Conservation (phyloP, 2,888 invertebrate genomes). For the Chymomyza procnemis region DNA sequence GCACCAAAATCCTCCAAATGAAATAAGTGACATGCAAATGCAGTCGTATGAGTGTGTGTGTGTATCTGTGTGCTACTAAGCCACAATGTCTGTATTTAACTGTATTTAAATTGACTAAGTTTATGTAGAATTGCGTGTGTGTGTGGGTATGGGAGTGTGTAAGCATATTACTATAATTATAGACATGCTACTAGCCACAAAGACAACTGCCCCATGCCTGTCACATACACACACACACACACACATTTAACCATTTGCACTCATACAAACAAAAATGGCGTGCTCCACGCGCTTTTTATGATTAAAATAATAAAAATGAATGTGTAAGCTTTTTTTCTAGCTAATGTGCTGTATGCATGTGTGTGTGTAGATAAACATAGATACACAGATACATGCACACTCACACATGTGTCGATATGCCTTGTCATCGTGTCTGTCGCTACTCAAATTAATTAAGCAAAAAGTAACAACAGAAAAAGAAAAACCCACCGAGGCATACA, state of each 20-base stretch:
- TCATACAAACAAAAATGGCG: neutral
- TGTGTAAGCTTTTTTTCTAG: slow-evolving; percentile 18
- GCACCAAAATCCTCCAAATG: slow-evolving; percentile 49
- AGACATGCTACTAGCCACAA: slow-evolving; percentile 53
- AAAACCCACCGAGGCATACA: slow-evolving; percentile 23
- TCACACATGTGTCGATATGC: slow-evolving; percentile 4
- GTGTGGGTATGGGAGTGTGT: slow-evolving; percentile 28
- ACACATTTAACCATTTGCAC: neutral
- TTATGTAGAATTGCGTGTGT: slow-evolving; percentile 1
- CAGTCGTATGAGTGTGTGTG: slow-evolving; percentile 2
- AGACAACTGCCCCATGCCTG: neutral
- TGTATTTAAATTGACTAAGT: slow-evolving; percentile 42
- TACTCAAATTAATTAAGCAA: slow-evolving; percentile 63
- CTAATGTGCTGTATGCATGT: neutral
- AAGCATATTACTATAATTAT: slow-evolving; percentile 56
- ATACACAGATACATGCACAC: slow-evolving; percentile 13
- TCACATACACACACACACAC: neutral
- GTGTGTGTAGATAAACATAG: slow-evolving; percentile 8
- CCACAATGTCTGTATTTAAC: slow-evolving; percentile 66
- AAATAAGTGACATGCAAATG: slow-evolving; percentile 45
- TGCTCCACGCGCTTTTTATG: slow-evolving; percentile 57
- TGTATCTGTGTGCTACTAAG: slow-evolving; percentile 41
- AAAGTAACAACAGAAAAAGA: slow-evolving; percentile 25
- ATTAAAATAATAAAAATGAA: slow-evolving; percentile 56
- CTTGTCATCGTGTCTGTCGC: slow-evolving; percentile 1